Evolutionary conservation across 2,797 vertebrate genomes (phyloP).

Genomic region (Girardinus metallicus): DNA sequence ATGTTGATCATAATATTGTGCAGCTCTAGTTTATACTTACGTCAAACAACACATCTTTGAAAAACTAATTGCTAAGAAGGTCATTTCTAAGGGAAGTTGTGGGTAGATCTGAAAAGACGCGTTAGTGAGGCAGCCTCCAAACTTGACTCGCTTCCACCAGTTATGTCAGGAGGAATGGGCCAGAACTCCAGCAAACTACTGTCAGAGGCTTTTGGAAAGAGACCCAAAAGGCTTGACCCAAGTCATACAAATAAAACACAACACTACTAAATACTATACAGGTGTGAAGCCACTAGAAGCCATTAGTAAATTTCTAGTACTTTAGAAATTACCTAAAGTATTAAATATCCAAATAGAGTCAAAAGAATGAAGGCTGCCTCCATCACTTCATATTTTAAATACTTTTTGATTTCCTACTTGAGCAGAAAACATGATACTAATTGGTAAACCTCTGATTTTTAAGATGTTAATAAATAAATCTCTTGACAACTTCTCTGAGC

Average conservation of each 20-base stretch:
- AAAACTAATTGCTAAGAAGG: not conserved
- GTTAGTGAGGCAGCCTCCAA: too few relatives aligned
- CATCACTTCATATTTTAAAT: not conserved
- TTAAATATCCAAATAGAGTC: not conserved
- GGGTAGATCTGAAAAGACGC: too few relatives aligned
- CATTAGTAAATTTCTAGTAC: too few relatives aligned
- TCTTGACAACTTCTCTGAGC: not conserved
- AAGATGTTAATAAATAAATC: not conserved
- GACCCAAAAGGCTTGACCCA: too few relatives aligned
- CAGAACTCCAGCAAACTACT: too few relatives aligned
- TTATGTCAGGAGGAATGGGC: too few relatives aligned
- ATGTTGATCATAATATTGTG: not conserved
- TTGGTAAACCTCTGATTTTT: not conserved
- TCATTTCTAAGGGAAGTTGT: too few relatives aligned
- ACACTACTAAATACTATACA: not conserved
- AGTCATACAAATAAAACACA: too few relatives aligned
- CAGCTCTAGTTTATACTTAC: not conserved
- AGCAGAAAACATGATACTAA: not conserved
- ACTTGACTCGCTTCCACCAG: too few relatives aligned
- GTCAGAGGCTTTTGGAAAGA: too few relatives aligned
- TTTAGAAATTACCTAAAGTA: conserved; percentile 8
- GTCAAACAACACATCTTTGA: not conserved
- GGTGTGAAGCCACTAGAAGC: too few relatives aligned
- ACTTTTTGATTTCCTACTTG: not conserved
- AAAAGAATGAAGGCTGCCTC: not conserved